A percentile compares a stretch with the other conserved stretches of the same genome.
These are phyloP conservation scores for Ornithoptera priamus DNA, from an alignment of 2,888 invertebrate genomes.

Conservation along the genomic window DNA sequence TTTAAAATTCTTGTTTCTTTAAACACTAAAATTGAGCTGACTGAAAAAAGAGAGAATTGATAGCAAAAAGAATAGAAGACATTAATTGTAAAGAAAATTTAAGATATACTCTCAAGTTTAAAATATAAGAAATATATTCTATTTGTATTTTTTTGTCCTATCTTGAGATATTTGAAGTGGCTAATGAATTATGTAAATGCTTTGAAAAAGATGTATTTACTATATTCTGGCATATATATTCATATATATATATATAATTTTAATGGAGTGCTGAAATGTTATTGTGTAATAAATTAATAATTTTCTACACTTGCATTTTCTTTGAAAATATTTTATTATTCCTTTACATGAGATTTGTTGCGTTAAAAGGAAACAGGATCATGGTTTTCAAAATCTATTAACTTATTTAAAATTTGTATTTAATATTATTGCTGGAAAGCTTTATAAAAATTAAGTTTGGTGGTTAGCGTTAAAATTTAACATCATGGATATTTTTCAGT, in stretches of 20 bases:
- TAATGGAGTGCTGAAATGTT: conserved; percentile 24
- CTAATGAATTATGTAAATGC: conserved; percentile 7
- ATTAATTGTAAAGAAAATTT: conserved; percentile 19
- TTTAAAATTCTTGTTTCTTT: conserved; percentile 4
- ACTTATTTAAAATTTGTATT: too few species aligned
- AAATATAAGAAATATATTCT: neutral
- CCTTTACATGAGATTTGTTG: neutral
- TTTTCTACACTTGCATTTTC: conserved; percentile 20
- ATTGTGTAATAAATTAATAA: conserved; percentile 22
- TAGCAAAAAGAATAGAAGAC: conserved; percentile 16
- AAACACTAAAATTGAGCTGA: conserved; percentile 14
- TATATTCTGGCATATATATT: conserved; percentile 8
- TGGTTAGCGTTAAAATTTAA: neutral
- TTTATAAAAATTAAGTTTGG: too few species aligned
- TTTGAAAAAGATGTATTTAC: conserved; percentile 19
- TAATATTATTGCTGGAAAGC: too few species aligned
- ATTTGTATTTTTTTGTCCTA: neutral
- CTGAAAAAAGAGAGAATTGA: conserved; percentile 25
- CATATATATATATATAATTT: neutral
- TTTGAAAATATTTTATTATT: neutral
- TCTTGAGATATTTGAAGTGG: neutral
- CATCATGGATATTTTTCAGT: neutral
- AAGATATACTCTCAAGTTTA: neutral
- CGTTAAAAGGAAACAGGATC: too few species aligned
- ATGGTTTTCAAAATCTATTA: too few species aligned